These are phyloP conservation scores for Magallana ariakensis DNA, from an alignment of 1,140 invertebrate genomes.

Conservation along the genomic window DNA sequence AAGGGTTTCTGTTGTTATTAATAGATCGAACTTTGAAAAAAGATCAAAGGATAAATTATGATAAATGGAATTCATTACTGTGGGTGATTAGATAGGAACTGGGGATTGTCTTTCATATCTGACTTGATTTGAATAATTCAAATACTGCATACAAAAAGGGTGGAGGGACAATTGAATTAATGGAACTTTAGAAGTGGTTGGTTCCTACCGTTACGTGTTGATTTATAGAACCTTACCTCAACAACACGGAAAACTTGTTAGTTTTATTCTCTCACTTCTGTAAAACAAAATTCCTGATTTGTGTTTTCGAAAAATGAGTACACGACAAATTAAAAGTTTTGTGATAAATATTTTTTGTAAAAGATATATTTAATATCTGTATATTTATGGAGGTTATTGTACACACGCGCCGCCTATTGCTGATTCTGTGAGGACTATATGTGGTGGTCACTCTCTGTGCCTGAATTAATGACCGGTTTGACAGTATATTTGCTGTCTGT, in stretches of 20 bases:
- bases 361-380: too few species aligned
- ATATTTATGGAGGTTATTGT: too few species aligned
- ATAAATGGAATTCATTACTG: constrained; percentile 7
- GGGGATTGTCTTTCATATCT: constrained; percentile 19
- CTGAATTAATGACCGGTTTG: background rate
- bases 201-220: background rate
- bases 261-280: too few species aligned
- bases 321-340: too few species aligned
- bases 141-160: background rate
- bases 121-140: constrained; percentile 37
- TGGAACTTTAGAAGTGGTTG: background rate
- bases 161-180: background rate
- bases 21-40: constrained; percentile 1
- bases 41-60: background rate
- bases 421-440: background rate
- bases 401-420: too few species aligned
- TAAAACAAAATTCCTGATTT: too few species aligned
- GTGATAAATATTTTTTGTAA: too few species aligned
- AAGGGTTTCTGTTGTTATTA: background rate
- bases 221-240: background rate
- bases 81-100: background rate
- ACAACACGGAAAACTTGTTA: background rate
- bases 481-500: background rate
- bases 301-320: too few species aligned
- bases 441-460: background rate